Conservation (phyloP, 1,140 invertebrate genomes). For the Rhagoletis zephyria region DNA sequence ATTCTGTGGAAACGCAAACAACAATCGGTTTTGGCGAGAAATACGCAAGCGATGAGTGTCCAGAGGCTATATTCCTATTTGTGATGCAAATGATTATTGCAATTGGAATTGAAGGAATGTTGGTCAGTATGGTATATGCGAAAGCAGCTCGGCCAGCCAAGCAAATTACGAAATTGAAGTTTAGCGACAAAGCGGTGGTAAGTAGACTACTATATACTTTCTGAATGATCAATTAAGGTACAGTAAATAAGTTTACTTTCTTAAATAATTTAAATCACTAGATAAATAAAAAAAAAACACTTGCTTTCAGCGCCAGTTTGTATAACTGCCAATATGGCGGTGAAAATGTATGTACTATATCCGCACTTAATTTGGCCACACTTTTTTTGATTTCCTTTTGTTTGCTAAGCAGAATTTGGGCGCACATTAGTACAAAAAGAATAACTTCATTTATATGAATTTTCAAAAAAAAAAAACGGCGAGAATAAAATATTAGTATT, state of each 20-base stretch:
- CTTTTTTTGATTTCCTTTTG: not conserved
- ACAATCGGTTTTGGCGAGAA: slow-evolving; percentile 83
- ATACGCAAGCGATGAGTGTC: slow-evolving; percentile 88
- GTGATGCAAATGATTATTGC: slow-evolving; percentile 77
- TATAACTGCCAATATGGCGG: too few relatives aligned
- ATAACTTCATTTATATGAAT: not conserved
- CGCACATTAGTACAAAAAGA: too few relatives aligned
- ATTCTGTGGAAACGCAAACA: slow-evolving; percentile 78
- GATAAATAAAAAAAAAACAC: too few relatives aligned
- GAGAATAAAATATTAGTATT: too few relatives aligned
- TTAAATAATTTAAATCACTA: too few relatives aligned
- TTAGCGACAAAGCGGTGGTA: slow-evolving; percentile 78
- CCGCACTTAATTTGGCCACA: not conserved
- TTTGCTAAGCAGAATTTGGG: not conserved
- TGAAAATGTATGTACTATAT: not conserved
- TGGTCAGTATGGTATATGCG: slow-evolving; percentile 78
- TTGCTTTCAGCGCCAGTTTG: too few relatives aligned
- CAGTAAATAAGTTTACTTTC: too few relatives aligned
- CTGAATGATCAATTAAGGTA: too few relatives aligned
- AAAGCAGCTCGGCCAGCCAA: slow-evolving; percentile 77
- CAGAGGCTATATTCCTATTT: slow-evolving; percentile 85
- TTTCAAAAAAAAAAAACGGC: not conserved
- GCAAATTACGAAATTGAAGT: slow-evolving; percentile 75
- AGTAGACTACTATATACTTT: slow-evolving; percentile 60
- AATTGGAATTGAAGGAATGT: slow-evolving; percentile 76